Conservation (phyloP, 2,888 invertebrate species). For the Drosophila trichaetosa region DNA sequence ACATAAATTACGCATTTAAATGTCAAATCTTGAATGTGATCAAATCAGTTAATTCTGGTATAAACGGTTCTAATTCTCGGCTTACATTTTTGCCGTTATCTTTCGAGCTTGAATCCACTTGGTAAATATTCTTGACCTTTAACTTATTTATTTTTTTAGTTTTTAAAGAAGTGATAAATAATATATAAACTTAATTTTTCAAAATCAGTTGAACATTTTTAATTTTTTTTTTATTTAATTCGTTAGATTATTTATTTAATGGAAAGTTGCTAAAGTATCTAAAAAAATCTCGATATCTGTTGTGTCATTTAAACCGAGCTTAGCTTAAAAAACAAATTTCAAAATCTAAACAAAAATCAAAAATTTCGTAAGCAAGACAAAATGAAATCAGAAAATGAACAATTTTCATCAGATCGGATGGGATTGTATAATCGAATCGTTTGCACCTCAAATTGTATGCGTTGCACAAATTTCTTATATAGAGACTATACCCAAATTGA, state of each 20-base stretch:
- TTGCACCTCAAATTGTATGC: not conserved
- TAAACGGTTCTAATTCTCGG: not conserved
- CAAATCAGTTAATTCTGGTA: not conserved
- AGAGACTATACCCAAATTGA: not conserved
- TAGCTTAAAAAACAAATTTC: not conserved
- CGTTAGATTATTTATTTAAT: not conserved
- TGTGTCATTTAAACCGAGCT: not conserved
- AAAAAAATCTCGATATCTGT: not conserved
- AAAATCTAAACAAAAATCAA: not conserved
- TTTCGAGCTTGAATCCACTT: not conserved
- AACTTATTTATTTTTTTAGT: not conserved
- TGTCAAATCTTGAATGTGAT: not conserved
- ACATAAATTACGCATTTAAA: not conserved
- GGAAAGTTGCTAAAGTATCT: not conserved
- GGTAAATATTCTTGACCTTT: not conserved
- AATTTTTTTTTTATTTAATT: not conserved
- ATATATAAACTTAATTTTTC: too few relatives aligned
- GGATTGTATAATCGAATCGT: not conserved
- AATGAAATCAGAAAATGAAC: not conserved
- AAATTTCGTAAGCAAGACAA: not conserved
- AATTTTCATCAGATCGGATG: not conserved
- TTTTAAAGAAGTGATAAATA: not conserved
- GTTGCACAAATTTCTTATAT: not conserved
- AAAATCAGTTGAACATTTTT: not conserved
- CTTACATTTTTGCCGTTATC: not conserved